Conservation (phyloP, 2,888 invertebrate genomes). For the Hydrotaea cyrtoneurina region DNA sequence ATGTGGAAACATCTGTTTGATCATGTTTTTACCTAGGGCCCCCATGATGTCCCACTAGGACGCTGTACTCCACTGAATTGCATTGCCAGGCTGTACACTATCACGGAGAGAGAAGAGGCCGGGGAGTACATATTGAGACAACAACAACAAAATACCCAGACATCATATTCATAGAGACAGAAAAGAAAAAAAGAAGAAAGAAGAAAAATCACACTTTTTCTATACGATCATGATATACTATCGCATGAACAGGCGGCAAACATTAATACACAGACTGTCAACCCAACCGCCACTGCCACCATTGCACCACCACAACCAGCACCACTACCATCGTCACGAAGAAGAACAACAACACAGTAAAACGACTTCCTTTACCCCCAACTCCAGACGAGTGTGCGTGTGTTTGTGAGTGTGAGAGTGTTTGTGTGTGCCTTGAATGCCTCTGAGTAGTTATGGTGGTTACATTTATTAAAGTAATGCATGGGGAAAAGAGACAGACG, state of each 20-base stretch:
- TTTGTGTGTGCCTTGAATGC: background rate
- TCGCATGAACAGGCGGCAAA: background rate
- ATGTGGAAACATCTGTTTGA: no score
- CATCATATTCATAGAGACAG: constrained; percentile 15
- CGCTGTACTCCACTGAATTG: background rate
- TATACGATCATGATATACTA: constrained; percentile 21
- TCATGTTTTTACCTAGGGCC: background rate
- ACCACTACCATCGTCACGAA: background rate
- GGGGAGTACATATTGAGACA: constrained; percentile 2
- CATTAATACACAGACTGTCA: constrained; percentile 4
- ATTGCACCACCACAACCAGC: background rate
- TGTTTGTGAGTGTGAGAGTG: constrained; percentile 1
- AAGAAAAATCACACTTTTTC: constrained; percentile 35
- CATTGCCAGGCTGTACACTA: background rate
- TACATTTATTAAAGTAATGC: constrained; percentile 35
- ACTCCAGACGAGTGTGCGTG: background rate
- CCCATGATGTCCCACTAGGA: background rate
- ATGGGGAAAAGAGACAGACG: constrained; percentile 57
- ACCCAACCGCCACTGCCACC: constrained; percentile 11
- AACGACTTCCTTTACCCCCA: constrained; percentile 3
- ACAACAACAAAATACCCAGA: constrained; percentile 16
- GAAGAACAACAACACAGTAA: background rate
- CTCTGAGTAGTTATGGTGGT: constrained; percentile 56
- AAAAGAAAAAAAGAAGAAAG: constrained; percentile 26
- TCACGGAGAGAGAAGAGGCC: background rate